phyloP scores from a whole-genome alignment of 2,113 vertebrate genomes.

The human region DNA sequence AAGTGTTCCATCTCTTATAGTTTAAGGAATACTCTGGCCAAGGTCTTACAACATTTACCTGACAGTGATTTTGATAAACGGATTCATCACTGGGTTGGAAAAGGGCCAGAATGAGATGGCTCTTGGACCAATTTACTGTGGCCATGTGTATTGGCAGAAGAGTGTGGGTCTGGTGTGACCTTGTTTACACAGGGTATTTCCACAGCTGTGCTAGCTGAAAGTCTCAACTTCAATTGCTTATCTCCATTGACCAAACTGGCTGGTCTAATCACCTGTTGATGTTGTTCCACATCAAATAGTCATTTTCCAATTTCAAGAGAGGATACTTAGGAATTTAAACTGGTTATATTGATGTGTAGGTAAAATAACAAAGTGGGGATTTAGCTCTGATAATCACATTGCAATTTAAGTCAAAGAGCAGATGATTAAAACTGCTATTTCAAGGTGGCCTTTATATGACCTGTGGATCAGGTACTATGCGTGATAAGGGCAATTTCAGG shows the following conservation, averaged over 20 bases:
- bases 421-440: conserved; percentile 16
- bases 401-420: background rate
- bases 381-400: conserved; percentile 16
- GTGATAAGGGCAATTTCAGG: background rate
- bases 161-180: conserved; percentile 51
- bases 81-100: conserved; percentile 72
- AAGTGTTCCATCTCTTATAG: conserved; percentile 75
- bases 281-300: background rate
- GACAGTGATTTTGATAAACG: conserved; percentile 77
- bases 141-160: conserved; percentile 56
- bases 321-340: background rate
- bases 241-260: conserved; percentile 31
- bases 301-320: conserved; percentile 50
- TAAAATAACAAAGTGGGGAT: conserved; percentile 24
- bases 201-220: conserved; percentile 51
- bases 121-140: conserved; percentile 30
- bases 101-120: conserved; percentile 64
- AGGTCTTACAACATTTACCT: conserved; percentile 78
- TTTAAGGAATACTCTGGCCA: conserved; percentile 74
- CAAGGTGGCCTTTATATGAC: background rate
- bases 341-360: conserved; percentile 1
- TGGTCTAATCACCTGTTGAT: conserved; percentile 29
- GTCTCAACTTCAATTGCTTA: conserved; percentile 54
- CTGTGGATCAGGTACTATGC: background rate
- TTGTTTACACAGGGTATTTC: conserved; percentile 66